Evolutionary conservation across 2,113 vertebrate genomes (phyloP).

Genomic region (Saguinus midas): DNA sequence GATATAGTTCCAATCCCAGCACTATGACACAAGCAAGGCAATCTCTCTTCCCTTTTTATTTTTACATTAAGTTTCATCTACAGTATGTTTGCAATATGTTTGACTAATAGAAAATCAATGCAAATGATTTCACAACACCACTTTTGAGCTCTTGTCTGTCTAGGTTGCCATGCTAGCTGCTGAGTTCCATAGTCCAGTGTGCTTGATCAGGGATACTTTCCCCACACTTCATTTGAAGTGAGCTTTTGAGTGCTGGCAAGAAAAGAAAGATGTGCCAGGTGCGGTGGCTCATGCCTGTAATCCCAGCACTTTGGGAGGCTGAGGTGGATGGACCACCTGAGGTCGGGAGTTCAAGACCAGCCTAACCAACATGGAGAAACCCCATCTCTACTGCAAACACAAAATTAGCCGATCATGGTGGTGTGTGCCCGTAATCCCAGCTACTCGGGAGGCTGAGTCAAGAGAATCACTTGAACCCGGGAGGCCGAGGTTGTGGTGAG

Average conservation of each 20-base stretch:
- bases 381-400: too few species aligned
- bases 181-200: neutral
- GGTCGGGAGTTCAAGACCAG: too few species aligned
- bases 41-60: neutral
- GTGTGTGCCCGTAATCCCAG: too few species aligned
- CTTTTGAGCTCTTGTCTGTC: neutral
- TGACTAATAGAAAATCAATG: constrained; percentile 36
- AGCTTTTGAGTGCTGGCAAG: neutral
- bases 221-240: neutral
- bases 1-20: neutral
- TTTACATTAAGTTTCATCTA: constrained; percentile 33
- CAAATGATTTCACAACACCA: neutral
- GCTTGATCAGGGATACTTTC: neutral
- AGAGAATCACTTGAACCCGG: too few species aligned
- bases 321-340: too few species aligned
- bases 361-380: too few species aligned
- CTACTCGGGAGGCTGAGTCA: too few species aligned
- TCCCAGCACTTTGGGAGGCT: too few species aligned
- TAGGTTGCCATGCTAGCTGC: neutral
- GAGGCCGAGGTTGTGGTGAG: too few species aligned
- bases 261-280: neutral
- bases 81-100: constrained; percentile 9
- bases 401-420: too few species aligned
- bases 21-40: neutral
- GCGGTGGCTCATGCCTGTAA: too few species aligned